These are phyloP conservation scores for Halcyon smyrnensis DNA, from an alignment of 2,797 vertebrate species.

Conservation along the genomic window DNA sequence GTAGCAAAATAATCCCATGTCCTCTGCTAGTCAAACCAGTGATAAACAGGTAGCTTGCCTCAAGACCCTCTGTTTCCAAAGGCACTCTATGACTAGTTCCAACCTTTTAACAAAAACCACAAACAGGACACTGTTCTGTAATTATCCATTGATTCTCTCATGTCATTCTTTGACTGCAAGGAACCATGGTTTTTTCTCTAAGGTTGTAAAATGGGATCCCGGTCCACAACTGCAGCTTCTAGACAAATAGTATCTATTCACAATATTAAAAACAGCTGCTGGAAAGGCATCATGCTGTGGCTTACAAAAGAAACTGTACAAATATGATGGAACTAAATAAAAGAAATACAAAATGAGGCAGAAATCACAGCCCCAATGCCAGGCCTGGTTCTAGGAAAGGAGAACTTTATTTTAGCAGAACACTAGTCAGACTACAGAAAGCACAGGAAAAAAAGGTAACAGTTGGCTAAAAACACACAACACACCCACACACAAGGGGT, in stretches of 20 bases:
- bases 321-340: conserved; percentile 40
- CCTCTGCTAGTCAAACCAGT: neutral
- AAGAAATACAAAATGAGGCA: conserved; percentile 17
- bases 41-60: neutral
- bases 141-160: neutral
- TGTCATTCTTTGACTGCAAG: neutral
- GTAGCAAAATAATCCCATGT: neutral
- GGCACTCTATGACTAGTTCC: neutral
- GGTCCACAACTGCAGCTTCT: conserved; percentile 29
- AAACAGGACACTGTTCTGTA: neutral
- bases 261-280: conserved; percentile 59
- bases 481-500: neutral
- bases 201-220: conserved; percentile 14
- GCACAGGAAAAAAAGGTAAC: neutral
- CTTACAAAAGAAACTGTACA: conserved; percentile 52
- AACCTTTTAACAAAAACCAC: neutral
- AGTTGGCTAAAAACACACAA: neutral
- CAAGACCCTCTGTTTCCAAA: neutral
- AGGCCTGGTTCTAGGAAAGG: conserved; percentile 20
- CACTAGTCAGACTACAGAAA: neutral
- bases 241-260: conserved; percentile 51
- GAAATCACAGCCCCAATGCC: conserved; percentile 27
- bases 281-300: conserved; percentile 22
- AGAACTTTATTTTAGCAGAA: conserved; percentile 5
- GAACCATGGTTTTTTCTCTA: neutral